A percentile compares a stretch with the other conserved stretches of the same genome.
These are phyloP conservation scores for Falco cherrug DNA, from an alignment of 2,797 vertebrate species.

Conservation along the genomic window DNA sequence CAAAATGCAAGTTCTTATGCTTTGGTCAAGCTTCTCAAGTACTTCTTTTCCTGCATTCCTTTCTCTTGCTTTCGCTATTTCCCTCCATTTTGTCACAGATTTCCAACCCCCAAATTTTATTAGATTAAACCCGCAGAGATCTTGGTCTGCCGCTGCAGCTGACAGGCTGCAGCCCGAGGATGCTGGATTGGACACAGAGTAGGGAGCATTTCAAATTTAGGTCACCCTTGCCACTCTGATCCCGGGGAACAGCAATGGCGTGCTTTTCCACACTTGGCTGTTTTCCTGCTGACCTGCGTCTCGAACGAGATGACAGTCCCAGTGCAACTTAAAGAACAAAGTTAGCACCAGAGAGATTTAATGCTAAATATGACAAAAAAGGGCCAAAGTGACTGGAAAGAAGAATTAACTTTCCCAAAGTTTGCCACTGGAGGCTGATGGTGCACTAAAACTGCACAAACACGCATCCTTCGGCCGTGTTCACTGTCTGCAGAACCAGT, in stretches of 20 bases:
- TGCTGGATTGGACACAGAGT: background rate
- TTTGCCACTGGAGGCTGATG: background rate
- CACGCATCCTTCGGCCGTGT: fast-evolving
- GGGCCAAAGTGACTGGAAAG: fast-evolving
- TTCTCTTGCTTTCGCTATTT: background rate
- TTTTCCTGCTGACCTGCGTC: background rate
- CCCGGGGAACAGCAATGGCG: fast-evolving
- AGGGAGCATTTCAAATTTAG: background rate
- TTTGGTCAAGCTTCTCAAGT: background rate
- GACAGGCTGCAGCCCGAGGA: background rate
- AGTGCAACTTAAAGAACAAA: background rate
- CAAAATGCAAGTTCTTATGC: background rate
- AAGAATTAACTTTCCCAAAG: background rate
- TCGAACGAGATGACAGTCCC: fast-evolving
- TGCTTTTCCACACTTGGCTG: background rate
- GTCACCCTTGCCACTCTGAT: background rate
- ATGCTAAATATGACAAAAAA: background rate
- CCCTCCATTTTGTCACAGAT: background rate
- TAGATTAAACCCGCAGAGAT: background rate
- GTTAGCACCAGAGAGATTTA: background rate
- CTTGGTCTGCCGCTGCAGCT: background rate
- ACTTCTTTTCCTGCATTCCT: background rate
- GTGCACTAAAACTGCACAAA: fast-evolving
- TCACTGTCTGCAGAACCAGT: background rate
- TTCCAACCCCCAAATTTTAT: background rate